Evolutionary conservation across 37 sponge, comb jelly and placozoan genomes (phyloP).

Genomic region (Hormiphora californensis): DNA sequence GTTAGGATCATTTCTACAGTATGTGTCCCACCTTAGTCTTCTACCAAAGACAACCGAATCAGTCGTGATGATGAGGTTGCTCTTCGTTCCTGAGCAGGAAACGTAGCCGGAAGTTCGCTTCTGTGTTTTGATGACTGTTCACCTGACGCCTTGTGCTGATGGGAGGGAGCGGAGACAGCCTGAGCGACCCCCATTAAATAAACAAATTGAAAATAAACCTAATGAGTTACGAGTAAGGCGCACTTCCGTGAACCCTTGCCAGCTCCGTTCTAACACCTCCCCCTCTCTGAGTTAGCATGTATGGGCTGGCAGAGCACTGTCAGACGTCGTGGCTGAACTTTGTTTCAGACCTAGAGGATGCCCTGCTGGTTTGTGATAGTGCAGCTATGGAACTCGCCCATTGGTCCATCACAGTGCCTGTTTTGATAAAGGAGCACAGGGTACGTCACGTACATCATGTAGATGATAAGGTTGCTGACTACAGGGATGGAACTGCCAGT

Average conservation of each 20-base stretch:
- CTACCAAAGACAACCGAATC: constrained; percentile 73
- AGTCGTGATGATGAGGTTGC: constrained; percentile 83
- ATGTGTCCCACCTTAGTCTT: constrained; percentile 87
- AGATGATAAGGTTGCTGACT: neutral
- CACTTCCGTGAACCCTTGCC: neutral
- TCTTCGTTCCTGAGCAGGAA: constrained; percentile 54
- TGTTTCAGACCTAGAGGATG: neutral
- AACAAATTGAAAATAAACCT: neutral
- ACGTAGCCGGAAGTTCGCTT: neutral
- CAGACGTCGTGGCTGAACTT: neutral
- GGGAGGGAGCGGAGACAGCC: constrained; percentile 55
- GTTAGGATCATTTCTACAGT: constrained; percentile 99
- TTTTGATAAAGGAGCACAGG: neutral
- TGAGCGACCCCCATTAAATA: constrained; percentile 19
- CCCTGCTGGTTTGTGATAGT: constrained; percentile 19
- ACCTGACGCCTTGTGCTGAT: neutral
- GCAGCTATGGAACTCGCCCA: neutral
- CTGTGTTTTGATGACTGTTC: constrained; percentile 53
- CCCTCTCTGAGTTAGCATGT: neutral
- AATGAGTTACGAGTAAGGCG: neutral
- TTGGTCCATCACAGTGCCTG: neutral
- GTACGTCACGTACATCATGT: neutral
- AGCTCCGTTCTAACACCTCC: neutral
- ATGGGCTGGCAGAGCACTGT: neutral
- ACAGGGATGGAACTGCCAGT: neutral